phyloP scores from a whole-genome alignment of 2,888 invertebrate genomes.

The Cephus nigrinus region DNA sequence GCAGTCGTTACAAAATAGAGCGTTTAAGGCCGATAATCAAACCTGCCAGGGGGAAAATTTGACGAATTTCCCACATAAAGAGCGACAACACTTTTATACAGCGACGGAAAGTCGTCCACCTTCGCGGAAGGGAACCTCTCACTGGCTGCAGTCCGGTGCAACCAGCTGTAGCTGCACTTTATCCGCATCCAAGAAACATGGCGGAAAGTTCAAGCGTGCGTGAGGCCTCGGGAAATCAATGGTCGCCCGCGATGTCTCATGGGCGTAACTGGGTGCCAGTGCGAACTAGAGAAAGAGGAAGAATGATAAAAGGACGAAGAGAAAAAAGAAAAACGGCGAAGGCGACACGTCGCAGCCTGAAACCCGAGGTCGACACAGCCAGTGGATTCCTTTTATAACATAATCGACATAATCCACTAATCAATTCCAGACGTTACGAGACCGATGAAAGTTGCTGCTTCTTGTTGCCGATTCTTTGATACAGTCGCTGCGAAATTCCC shows the following conservation, averaged over 20 bases:
- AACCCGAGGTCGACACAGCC: neutral
- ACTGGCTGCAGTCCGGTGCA: constrained; percentile 17
- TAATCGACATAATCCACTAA: neutral
- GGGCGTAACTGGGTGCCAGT: no score
- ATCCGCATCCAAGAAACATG: neutral
- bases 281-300: neutral
- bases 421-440: neutral
- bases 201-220: neutral
- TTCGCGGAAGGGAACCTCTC: constrained; percentile 40
- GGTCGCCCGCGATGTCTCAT: neutral
- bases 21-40: neutral
- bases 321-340: neutral
- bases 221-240: neutral
- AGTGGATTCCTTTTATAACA: neutral
- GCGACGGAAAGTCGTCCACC: constrained; percentile 35
- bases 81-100: neutral
- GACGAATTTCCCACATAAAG: neutral
- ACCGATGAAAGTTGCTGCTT: neutral
- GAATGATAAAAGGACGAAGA: neutral
- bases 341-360: neutral
- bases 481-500: neutral
- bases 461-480: neutral
- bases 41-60: neutral
- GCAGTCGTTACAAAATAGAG: neutral
- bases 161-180: neutral